Evolutionary conservation across 2,113 vertebrate genomes (phyloP), one percentile per base, ranked within the genome.

Genomic region (Paradoxurus hermaphroditus): DNA sequence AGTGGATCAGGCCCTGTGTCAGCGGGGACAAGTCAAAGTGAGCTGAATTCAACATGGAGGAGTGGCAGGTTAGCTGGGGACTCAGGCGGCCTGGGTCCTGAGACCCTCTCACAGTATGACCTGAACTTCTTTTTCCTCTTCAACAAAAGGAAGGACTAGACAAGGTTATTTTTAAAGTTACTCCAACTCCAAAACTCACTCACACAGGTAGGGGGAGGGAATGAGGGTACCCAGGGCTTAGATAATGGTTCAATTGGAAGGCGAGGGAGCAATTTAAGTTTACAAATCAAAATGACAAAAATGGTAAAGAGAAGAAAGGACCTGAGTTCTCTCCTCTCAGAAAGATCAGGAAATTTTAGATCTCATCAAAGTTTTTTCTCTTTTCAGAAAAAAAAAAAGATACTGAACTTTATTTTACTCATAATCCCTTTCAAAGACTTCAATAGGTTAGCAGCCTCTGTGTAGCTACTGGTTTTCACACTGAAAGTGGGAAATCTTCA

Each of bases 271-370:
- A 70, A 59, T 96, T 94, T 63, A 82, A 73, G 41, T 56, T 93
- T 94, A 82, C 91, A 96, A 72, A 93, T 92, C 67, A 96, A 93
- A 97, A 68, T 39, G 87, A 49, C 44, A 89, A 82, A 92, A 96
- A 95, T 44, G 21, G 18, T 29, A 86, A 91, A 93, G 63, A 85
- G 75, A 97, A 97, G 44, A 91, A 96, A 97, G 83, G 51, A 94
- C 3, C 62, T 34, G 72, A 46, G 77, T 73, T 93, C 29, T 82
- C 68, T 94, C 49, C 31, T 82, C 21, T 93, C 79, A 75, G 68
- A 93, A 89, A 97, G 94, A 96, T 89, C 77, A 96, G 97, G 67
- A 88, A 46, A 73, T 93, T 94, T 97, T 86, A 95, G 90, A 72
- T 77, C 39, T 46, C 49, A 81, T 94, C 72, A 78, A 95, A 96